Conservation (phyloP, 2,888 invertebrate species). For the Stenichneumon culpator region DNA sequence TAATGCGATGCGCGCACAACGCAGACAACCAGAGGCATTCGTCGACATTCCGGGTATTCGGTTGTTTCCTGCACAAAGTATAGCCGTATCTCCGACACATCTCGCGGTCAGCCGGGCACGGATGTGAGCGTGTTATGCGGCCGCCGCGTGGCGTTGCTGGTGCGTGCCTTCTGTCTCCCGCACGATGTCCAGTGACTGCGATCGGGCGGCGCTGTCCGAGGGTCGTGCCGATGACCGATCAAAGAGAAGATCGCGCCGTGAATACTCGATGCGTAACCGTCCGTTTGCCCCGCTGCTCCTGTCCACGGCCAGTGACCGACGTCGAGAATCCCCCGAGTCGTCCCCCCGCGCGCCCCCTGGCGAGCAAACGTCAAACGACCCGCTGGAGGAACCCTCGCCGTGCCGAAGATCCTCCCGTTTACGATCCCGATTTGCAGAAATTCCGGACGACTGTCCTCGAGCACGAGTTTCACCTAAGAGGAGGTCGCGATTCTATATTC, state of each 20-base stretch:
- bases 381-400: no score
- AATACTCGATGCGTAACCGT: slow-evolving; percentile 84
- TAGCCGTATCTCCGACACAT: neutral
- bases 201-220: slow-evolving; percentile 70
- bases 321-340: slow-evolving; percentile 66
- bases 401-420: neutral
- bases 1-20: no score
- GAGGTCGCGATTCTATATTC: neutral
- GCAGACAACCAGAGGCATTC: no score
- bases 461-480: neutral
- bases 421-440: slow-evolving; percentile 42
- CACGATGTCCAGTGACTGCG: slow-evolving; percentile 66
- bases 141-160: slow-evolving; percentile 55
- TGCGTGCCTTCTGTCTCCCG: slow-evolving; percentile 59
- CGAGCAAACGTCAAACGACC: no score
- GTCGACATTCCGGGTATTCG: neutral
- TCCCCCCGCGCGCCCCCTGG: neutral
- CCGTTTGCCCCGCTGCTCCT: slow-evolving; percentile 50
- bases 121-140: slow-evolving; percentile 15
- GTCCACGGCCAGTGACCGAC: slow-evolving; percentile 81
- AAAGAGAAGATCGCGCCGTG: slow-evolving; percentile 81
- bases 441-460: no score
- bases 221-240: slow-evolving; percentile 84
- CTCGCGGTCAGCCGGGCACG: slow-evolving; percentile 23
- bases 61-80: slow-evolving; percentile 10